Evolutionary conservation across 1,140 invertebrate species (phyloP), one percentile per base, ranked within the genome.

Genomic region (Linepithema humile): DNA sequence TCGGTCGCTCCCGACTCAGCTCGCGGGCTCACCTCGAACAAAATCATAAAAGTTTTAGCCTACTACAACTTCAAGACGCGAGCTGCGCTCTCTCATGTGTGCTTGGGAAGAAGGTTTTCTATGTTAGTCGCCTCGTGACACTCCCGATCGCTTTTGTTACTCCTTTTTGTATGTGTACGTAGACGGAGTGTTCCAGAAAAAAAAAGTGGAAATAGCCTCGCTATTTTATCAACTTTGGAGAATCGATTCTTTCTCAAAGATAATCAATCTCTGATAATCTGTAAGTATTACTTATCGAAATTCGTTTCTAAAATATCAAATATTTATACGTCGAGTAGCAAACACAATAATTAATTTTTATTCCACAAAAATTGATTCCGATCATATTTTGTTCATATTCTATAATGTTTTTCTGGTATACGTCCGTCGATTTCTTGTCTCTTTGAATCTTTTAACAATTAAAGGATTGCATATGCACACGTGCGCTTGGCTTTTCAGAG

Each of bases 1-100:
- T 50, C 23, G 38, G 20, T 17, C 50, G 12, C 35, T 6, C 9
- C 43, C 53, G 32, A 32, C 55, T 64, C n/a, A 72, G 26, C 48
- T 9, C 26, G 55, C 59, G 15, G 78, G 43, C 73, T 69, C 88
- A 55, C 72, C 85, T 84, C 84, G 84, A 91, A 89, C 77, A 89
- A 88, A 91, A 91, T 91, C 89, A 91, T 91, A 91, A 90, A 90
- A 90, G 83, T 91, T 91, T 91, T 77, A 88, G 84, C 77, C 88
- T 90, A 88, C 84, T 90, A 85, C 82, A 89, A 87, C 74, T 87
- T 73, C 57, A 48, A 50, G 75, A 80, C 55, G 60, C 53, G 60
- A 65, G 40, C 53, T 60, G 48, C 50, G 78, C 35, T 65, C 57
- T 83, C 59, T 50, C 62, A 26, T 60, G 67, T 78, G 73, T 53